These are phyloP conservation scores for Decapterus maruadsi DNA, from an alignment of 2,797 vertebrate species.

Conservation along the genomic window DNA sequence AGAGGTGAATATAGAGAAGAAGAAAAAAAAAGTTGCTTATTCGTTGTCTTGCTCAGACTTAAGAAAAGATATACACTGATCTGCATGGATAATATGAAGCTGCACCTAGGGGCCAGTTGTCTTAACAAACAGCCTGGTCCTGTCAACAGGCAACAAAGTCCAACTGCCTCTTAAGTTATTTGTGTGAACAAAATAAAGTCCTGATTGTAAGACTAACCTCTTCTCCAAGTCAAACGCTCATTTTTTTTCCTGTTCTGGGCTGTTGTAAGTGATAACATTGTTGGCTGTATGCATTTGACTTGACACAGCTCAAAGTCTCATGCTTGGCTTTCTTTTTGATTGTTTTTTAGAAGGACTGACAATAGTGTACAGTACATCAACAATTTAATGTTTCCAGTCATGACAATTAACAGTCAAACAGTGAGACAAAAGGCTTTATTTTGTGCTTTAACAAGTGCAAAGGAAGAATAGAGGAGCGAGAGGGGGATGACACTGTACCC, in stretches of 20 bases:
- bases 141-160: background rate
- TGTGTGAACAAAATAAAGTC: background rate
- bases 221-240: background rate
- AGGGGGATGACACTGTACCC: background rate
- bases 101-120: background rate
- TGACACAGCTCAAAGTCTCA: background rate
- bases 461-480: conserved; percentile 6
- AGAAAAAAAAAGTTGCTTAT: background rate
- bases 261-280: background rate
- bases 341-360: too few species aligned
- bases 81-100: background rate
- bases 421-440: background rate
- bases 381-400: background rate
- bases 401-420: background rate
- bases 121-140: background rate
- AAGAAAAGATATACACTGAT: background rate
- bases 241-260: background rate
- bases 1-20: background rate
- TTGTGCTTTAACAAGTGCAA: background rate
- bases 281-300: background rate
- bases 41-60: background rate
- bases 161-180: background rate
- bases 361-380: background rate
- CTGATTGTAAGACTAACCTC: background rate
- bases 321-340: background rate